These are phyloP conservation scores for Capromys pilorides DNA, from an alignment of 2,797 vertebrate genomes.

Conservation along the genomic window DNA sequence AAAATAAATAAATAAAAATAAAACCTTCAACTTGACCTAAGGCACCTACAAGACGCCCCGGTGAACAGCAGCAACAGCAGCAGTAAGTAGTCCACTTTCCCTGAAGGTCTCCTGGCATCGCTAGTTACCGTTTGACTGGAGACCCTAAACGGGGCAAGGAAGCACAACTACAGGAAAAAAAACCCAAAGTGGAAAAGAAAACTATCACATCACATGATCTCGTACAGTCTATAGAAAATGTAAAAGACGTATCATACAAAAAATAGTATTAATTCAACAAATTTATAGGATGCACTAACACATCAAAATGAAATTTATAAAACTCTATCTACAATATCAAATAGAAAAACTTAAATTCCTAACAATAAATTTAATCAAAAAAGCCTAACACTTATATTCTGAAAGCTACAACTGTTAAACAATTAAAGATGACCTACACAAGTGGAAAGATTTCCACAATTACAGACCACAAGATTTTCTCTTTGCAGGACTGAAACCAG, in stretches of 20 bases:
- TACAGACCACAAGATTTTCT: not conserved
- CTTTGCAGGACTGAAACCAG: not conserved
- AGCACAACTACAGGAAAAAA: slow-evolving; percentile 23
- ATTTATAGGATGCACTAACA: not conserved
- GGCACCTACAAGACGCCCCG: not conserved
- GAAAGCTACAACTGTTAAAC: not conserved
- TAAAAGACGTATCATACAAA: not conserved
- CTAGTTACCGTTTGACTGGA: not conserved
- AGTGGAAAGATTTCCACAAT: not conserved
- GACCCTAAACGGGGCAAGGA: not conserved
- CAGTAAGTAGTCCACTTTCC: not conserved
- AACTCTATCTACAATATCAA: not conserved
- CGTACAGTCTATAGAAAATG: not conserved
- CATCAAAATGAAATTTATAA: slow-evolving; percentile 8
- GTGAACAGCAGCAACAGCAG: not conserved
- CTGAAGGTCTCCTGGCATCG: not conserved
- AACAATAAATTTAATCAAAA: slow-evolving; percentile 5
- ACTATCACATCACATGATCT: not conserved
- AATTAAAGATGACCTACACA: slow-evolving; percentile 12
- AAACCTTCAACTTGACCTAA: not conserved
- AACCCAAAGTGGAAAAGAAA: not conserved
- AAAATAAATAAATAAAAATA: too few species aligned
- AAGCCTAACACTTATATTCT: not conserved
- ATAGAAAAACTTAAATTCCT: slow-evolving; percentile 37
- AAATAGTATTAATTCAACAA: slow-evolving; percentile 4